These are phyloP conservation scores for Montipora capricornis DNA, from an alignment of 64 coral and sea anemone species.

Conservation along the genomic window DNA sequence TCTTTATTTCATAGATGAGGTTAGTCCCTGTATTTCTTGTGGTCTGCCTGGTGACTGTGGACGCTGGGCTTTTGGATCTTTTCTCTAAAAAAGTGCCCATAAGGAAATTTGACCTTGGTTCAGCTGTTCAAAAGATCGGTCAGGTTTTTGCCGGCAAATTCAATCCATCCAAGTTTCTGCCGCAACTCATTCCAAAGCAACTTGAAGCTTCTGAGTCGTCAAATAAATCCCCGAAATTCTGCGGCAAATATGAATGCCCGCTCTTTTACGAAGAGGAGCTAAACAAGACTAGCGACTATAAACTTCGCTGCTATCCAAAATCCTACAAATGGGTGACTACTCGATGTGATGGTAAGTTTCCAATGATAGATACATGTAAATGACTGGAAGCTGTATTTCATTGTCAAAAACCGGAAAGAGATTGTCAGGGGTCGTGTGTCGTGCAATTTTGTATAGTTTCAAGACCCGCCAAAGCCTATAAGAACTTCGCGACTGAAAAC, in stretches of 20 bases:
- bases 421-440: too few relatives aligned
- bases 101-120: neutral
- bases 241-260: neutral
- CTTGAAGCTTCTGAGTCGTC: neutral
- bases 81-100: neutral
- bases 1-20: constrained; percentile 12
- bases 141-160: too few relatives aligned
- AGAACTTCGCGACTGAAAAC: too few relatives aligned
- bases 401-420: neutral
- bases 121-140: neutral
- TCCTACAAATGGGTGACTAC: constrained; percentile 81
- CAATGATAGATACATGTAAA: neutral
- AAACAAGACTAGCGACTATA: constrained; percentile 17
- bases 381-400: too few relatives aligned
- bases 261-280: constrained; percentile 7
- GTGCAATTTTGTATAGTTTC: too few relatives aligned
- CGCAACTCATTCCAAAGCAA: too few relatives aligned
- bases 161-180: too few relatives aligned
- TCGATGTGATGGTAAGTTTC: constrained; percentile 38
- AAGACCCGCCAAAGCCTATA: too few relatives aligned
- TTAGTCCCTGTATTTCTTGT: neutral
- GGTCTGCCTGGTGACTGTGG: neutral
- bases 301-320: constrained; percentile 61
- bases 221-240: neutral
- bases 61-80: neutral